Conservation (phyloP, 2,113 vertebrate genomes). For the Colossoma macropomum region DNA sequence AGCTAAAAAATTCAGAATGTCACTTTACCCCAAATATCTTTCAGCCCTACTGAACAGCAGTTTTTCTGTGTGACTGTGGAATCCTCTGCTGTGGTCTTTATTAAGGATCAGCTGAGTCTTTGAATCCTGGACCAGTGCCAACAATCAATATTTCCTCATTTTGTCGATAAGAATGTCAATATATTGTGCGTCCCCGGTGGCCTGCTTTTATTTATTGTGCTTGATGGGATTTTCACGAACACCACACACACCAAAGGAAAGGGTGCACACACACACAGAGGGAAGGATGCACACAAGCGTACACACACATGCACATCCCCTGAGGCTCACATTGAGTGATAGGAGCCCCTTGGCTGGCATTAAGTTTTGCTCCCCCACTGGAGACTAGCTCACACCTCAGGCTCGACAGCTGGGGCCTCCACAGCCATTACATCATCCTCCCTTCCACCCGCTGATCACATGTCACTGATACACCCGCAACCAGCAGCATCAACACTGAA, state of each 20-base stretch:
- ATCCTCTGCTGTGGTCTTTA: neutral
- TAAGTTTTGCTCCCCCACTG: conserved; percentile 33
- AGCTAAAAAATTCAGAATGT: no score
- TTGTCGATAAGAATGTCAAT: neutral
- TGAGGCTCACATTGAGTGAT: conserved; percentile 43
- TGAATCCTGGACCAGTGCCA: neutral
- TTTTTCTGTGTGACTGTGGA: neutral
- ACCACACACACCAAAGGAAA: conserved; percentile 38
- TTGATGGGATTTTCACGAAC: conserved; percentile 1
- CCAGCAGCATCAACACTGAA: conserved; percentile 15
- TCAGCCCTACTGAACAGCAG: neutral
- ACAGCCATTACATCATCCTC: conserved; percentile 51
- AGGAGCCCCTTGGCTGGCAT: conserved; percentile 31
- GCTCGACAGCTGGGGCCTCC: conserved; percentile 55
- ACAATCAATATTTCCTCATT: neutral
- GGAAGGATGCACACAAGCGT: conserved; percentile 14
- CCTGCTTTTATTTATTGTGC: conserved; percentile 2
- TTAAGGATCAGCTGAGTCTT: neutral
- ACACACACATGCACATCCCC: conserved; percentile 47
- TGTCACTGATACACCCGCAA: conserved; percentile 31
- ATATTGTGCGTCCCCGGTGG: neutral
- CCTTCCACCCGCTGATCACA: conserved; percentile 31
- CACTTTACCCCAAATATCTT: neutral
- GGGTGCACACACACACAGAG: conserved; percentile 52
- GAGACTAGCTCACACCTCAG: conserved; percentile 51